These are phyloP conservation scores for Drosophila niveifrons DNA, from an alignment of 2,888 invertebrate species.

Conservation along the genomic window DNA sequence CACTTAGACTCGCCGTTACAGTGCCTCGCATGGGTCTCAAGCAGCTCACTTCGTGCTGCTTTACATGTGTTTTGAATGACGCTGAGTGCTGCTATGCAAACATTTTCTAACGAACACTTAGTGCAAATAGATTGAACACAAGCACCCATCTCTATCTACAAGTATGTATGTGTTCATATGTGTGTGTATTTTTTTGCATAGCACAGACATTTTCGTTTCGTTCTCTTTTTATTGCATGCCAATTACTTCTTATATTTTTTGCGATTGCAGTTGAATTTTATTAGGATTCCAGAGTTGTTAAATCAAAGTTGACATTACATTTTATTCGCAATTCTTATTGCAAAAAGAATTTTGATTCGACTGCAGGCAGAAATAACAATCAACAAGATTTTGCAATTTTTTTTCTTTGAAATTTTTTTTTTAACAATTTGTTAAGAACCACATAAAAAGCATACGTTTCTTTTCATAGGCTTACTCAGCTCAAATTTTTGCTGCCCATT, in stretches of 20 bases:
- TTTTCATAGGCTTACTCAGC: background rate
- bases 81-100: constrained; percentile 79
- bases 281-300: constrained; percentile 64
- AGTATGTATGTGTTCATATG: background rate
- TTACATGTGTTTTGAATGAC: constrained; percentile 78
- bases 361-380: background rate
- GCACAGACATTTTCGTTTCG: constrained; percentile 26
- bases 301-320: constrained; percentile 66
- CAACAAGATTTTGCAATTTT: background rate
- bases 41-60: constrained; percentile 53
- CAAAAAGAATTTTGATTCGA: background rate
- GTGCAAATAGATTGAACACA: constrained; percentile 72
- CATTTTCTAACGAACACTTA: constrained; percentile 81
- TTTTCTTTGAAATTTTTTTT: background rate
- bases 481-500: background rate
- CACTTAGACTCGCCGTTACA: constrained; percentile 30
- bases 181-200: constrained; percentile 26
- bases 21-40: constrained; percentile 34
- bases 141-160: constrained; percentile 34
- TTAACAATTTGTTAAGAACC: background rate
- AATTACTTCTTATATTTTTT: constrained; percentile 68
- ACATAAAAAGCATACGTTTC: background rate
- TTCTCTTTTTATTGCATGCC: constrained; percentile 65
- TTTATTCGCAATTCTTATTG: constrained; percentile 31
- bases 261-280: constrained; percentile 60